phyloP scores from a whole-genome alignment of 2,888 invertebrate species.

The Limnephilus rhombicus region DNA sequence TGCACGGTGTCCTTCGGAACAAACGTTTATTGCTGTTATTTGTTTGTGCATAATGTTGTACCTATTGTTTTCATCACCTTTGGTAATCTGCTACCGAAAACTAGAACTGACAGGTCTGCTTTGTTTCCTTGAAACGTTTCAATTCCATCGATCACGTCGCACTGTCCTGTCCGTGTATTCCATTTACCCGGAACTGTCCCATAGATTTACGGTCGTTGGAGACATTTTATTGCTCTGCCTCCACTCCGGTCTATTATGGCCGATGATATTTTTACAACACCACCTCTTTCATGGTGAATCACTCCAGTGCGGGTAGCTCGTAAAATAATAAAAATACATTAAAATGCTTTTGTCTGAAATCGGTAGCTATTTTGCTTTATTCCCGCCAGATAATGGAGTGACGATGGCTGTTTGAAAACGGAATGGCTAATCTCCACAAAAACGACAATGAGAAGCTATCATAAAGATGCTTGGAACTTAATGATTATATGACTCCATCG shows the following conservation, averaged over 20 bases:
- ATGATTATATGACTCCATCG: constrained; percentile 55
- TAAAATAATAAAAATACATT: constrained; percentile 65
- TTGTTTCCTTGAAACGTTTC: constrained; percentile 28
- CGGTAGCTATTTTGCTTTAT: constrained; percentile 59
- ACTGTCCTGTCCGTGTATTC: constrained; percentile 27
- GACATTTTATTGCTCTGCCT: constrained; percentile 54
- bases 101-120: constrained; percentile 9
- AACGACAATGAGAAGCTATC: constrained; percentile 49
- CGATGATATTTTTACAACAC: constrained; percentile 57
- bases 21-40: neutral
- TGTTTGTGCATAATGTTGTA: constrained; percentile 4
- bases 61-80: constrained; percentile 27
- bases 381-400: constrained; percentile 53
- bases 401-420: constrained; percentile 55
- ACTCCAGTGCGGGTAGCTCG: constrained; percentile 43
- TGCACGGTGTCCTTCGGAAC: constrained; percentile 23
- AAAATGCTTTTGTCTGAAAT: constrained; percentile 57
- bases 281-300: constrained; percentile 53
- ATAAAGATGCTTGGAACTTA: constrained; percentile 48
- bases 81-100: neutral
- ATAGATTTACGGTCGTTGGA: constrained; percentile 60
- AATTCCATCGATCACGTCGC: constrained; percentile 55
- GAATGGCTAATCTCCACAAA: constrained; percentile 46
- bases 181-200: constrained; percentile 60
- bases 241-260: constrained; percentile 31